phyloP scores from a whole-genome alignment of 2,797 vertebrate species.

The Eleutherodactylus coqui region DNA sequence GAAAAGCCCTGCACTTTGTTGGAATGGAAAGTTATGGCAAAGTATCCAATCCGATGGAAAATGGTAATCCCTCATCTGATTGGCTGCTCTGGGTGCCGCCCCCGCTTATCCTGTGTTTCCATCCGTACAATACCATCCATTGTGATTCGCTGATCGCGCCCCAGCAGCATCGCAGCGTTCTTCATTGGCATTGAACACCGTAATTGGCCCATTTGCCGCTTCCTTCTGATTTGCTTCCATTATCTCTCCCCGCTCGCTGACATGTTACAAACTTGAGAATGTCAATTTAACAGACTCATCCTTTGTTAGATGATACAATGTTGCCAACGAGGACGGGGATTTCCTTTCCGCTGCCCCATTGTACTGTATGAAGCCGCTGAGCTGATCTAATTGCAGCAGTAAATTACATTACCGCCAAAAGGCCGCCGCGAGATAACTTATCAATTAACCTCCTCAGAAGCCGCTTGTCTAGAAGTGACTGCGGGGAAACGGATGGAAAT shows the following conservation, averaged over 20 bases:
- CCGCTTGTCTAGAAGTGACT: neutral
- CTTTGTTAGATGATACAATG: conserved; percentile 20
- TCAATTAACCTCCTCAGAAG: conserved; percentile 45
- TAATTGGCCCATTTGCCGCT: neutral
- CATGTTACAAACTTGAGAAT: conserved; percentile 7
- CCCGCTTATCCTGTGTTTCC: no score
- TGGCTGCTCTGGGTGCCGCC: no score
- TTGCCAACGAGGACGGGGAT: conserved; percentile 18
- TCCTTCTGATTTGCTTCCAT: neutral
- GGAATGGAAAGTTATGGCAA: no score
- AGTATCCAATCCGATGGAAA: no score
- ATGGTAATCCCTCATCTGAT: neutral
- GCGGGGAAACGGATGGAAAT: conserved; percentile 9
- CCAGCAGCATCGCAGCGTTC: no score
- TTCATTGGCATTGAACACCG: neutral
- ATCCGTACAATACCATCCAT: no score
- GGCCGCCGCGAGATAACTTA: conserved; percentile 18
- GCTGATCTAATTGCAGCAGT: conserved; percentile 32
- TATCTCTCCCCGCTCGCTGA: neutral
- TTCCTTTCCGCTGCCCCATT: conserved; percentile 6
- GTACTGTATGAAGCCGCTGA: conserved; percentile 3
- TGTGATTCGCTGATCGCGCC: no score
- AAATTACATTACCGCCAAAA: conserved; percentile 45
- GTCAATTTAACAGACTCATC: conserved; percentile 16
- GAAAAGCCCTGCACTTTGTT: no score